Base-by-base conservation (phyloP, 1,140 invertebrate species). In the Neocloeon triangulifer region DNA sequence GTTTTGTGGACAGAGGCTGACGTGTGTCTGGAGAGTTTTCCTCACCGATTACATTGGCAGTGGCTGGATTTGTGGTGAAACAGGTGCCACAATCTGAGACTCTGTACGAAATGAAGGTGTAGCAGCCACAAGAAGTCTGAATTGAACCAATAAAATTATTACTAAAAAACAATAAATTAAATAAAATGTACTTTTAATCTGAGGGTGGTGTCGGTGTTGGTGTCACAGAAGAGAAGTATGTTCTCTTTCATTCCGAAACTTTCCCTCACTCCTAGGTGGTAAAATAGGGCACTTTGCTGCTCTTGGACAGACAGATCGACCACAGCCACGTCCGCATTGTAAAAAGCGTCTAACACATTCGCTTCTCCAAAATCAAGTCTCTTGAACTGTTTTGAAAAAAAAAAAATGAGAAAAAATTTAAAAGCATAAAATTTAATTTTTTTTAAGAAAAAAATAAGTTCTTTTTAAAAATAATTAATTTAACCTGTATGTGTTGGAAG, bases 211-310 rank as follows among this genome's bases (percentile, higher is more conserved):
- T 91, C 81, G 3, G 73, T 65, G 52, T 91, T 77, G 39, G 64
- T 62, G 58, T 95, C 88, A 62, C 92, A 86, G 47, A 76, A 88
- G 2, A 95, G 62, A 9, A 98, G 53, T 36, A 98, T 86, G 56
- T 96, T 98, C 49, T 94, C 81, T 48, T 86, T 92, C 89, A 98
- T 98, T 27, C 80, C 80, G 62, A 97, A 96, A 51, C 86, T 95
- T 54, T 98, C 92, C 33, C 94, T 58, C 1, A 98, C 86, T 17
- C 92, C 94, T 23, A 98, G 65, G 53, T 97, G 91, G 59, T 98
- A 98, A 44, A 92, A 85, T 15, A 98, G 58, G 0, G 85, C 72
- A 43, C 73, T 80, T 50, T 89, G 82, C 55, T 95, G 89, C 19
- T 78, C 49, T 45, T 82, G 69, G 27, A 92, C 58, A 25, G 84